A percentile compares a stretch with the other conserved stretches of the same genome.
phyloP scores from a whole-genome alignment of 2,797 vertebrate species.

The Tragelaphus oryx region DNA sequence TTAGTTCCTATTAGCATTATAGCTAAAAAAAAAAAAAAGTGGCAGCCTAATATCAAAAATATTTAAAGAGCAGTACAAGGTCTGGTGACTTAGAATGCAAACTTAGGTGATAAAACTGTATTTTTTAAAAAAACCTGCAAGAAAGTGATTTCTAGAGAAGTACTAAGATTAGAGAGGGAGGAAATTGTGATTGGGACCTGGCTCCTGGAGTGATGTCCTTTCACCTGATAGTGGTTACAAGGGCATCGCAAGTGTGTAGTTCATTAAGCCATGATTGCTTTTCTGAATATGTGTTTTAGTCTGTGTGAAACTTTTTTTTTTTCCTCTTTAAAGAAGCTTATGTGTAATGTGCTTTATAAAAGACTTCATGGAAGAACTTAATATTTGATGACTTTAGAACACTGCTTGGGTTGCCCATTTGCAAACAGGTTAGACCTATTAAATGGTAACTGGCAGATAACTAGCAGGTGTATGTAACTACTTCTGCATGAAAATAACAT shows the following conservation, averaged over 20 bases:
- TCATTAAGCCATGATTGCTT: not conserved
- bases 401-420: not conserved
- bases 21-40: not conserved
- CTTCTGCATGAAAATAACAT: not conserved
- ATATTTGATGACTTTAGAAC: slow-evolving; percentile 2
- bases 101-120: not conserved
- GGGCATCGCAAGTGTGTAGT: not conserved
- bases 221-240: not conserved
- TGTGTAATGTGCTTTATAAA: not conserved
- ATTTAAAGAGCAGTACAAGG: not conserved
- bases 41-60: not conserved
- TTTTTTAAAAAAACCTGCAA: not conserved
- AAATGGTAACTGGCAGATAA: not conserved
- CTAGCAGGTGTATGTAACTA: not conserved
- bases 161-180: not conserved
- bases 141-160: slow-evolving; percentile 34
- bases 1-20: too few relatives aligned
- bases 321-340: not conserved
- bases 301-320: not conserved
- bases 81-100: not conserved
- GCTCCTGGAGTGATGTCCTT: not conserved
- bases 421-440: slow-evolving; percentile 19
- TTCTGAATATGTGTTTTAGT: slow-evolving; percentile 39
- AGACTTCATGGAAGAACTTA: slow-evolving; percentile 6
- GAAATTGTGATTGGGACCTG: not conserved